Base-by-base conservation (phyloP, 1,140 invertebrate genomes). In the Macrobrachium nipponense region DNA sequence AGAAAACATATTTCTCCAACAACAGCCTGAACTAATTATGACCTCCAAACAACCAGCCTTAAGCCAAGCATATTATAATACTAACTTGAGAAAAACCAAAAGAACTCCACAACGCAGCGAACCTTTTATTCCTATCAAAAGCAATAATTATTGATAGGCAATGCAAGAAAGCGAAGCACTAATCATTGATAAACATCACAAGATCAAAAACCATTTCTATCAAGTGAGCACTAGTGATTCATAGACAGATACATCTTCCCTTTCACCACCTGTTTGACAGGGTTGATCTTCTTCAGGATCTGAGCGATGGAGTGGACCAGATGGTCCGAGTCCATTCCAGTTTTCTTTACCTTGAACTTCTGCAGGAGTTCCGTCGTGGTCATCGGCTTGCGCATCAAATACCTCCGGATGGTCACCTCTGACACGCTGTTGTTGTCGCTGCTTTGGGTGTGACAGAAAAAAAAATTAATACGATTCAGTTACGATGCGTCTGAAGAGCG, bases 261-360 rank as follows among this genome's bases (percentile, higher is more conserved):
- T 91, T 98, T 98, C 77, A 98, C 95, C 36, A 94, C 97, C 91
- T 97, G 96, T 89, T 96, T 98, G 17, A 96, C 94, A 0, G 97
- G 97, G 93, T 98, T 98, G 89, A 99, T 97, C 90, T 96, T 95
- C 91, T 98, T 98, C 15, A 99, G 92, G 86, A 99, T 97, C 90
- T 97, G 96, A 36, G 97, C 98, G 94, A 99, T 98, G 27, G 96
- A 95, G 88, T 95, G 96, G 5, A 98, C 97, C 86, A 99, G 92
- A 84, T 98, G 95, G 87, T 98, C 96, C 78, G 95, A 96, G 20
- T 94, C 95, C 59, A 98, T 93, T 14, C 96, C 96, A 20, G 96
- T 96, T 89, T 97, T 97, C 91, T 98, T 98, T 27, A 96, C 96
- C 91, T 97, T 98, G 92, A 99, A 98, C 92, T 99, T 99, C 68